phyloP scores from a whole-genome alignment of 2,797 vertebrate genomes.

The Yasuhikotakia modesta region DNA sequence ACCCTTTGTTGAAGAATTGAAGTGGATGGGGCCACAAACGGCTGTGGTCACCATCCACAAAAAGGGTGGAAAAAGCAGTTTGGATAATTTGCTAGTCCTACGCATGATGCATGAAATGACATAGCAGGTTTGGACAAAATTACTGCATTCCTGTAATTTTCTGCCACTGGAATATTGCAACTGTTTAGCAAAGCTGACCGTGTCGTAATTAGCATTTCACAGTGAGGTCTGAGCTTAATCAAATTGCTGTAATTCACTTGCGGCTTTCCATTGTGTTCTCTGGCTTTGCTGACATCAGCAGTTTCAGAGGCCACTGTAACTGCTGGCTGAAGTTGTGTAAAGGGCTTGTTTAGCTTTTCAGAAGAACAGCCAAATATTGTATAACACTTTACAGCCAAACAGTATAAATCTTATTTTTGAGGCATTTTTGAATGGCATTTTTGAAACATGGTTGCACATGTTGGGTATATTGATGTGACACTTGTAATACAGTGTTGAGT shows the following conservation, averaged over 20 bases:
- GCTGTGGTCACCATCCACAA: not conserved
- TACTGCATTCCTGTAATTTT: slow-evolving; percentile 27
- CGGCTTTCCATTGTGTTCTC: slow-evolving; percentile 33
- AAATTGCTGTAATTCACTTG: slow-evolving; percentile 26
- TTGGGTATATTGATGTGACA: no score
- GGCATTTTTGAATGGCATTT: no score
- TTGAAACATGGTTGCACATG: no score
- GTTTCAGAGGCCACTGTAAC: slow-evolving; percentile 31
- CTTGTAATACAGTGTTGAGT: not conserved
- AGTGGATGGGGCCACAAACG: not conserved
- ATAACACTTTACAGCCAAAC: not conserved
- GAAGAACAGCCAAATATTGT: not conserved
- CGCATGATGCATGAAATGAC: not conserved
- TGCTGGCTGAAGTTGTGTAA: slow-evolving; percentile 36
- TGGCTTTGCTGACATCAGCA: slow-evolving; percentile 52
- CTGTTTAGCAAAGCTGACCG: slow-evolving; percentile 9
- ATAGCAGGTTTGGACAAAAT: not conserved
- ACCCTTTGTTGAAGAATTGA: not conserved
- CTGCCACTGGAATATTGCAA: slow-evolving; percentile 4
- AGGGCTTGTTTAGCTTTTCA: slow-evolving; percentile 20
- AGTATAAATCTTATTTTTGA: no score
- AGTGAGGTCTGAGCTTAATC: slow-evolving; percentile 26
- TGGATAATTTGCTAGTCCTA: not conserved
- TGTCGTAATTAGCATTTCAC: slow-evolving; percentile 19
- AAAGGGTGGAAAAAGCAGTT: not conserved